These are phyloP conservation scores for Agonopterix arenella DNA, from an alignment of 2,888 invertebrate genomes.

Conservation along the genomic window DNA sequence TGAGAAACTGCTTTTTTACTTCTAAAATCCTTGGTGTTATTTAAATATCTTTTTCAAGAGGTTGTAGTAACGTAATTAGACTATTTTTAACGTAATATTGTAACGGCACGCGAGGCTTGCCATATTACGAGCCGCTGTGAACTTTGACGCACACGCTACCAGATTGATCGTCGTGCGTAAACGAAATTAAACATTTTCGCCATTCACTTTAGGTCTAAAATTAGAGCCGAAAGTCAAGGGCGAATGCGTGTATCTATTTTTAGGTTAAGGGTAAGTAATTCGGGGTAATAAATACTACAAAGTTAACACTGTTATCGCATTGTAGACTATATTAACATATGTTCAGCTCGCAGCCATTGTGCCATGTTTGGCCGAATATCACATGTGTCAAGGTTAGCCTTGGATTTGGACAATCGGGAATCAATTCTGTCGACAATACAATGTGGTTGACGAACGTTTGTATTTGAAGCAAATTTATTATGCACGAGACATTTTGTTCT, in stretches of 20 bases:
- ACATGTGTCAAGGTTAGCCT: constrained; percentile 49
- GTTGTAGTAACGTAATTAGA: neutral
- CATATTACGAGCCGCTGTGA: constrained; percentile 26
- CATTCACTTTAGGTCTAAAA: constrained; percentile 4
- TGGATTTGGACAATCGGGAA: constrained; percentile 42
- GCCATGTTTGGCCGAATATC: constrained; percentile 19
- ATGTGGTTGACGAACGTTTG: neutral
- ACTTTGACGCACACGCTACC: constrained; percentile 52
- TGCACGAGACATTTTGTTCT: neutral
- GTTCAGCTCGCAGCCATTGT: too few relatives aligned
- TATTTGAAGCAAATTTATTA: neutral
- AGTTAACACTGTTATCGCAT: too few relatives aligned
- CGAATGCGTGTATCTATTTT: too few relatives aligned
- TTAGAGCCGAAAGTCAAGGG: constrained; percentile 7
- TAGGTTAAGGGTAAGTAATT: too few relatives aligned
- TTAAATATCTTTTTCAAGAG: neutral
- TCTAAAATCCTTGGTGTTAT: neutral
- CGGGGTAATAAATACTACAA: too few relatives aligned
- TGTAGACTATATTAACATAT: too few relatives aligned
- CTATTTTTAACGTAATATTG: constrained; percentile 1
- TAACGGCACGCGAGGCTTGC: neutral
- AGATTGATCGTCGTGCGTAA: constrained; percentile 12
- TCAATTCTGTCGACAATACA: constrained; percentile 23
- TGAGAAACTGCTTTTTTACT: too few relatives aligned
- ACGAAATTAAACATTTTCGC: constrained; percentile 15